These are phyloP conservation scores for Euzophera pinguis DNA, from an alignment of 2,888 invertebrate genomes.

Conservation along the genomic window DNA sequence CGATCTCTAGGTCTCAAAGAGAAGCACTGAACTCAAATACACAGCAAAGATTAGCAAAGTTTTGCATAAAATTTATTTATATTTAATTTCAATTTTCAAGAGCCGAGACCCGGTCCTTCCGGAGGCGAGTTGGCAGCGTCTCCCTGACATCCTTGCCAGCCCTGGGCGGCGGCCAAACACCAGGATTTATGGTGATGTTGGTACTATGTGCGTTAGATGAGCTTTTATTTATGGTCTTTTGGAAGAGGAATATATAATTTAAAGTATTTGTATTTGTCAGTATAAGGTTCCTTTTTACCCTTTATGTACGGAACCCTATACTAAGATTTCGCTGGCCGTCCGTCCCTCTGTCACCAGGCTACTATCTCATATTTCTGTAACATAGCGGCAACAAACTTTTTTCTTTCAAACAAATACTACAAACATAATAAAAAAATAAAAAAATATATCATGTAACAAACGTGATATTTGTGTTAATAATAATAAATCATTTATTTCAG, in stretches of 20 bases:
- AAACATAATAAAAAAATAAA: too few relatives aligned
- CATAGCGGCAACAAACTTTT: too few relatives aligned
- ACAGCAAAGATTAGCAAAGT: not conserved
- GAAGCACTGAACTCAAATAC: not conserved
- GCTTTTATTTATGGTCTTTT: conserved; percentile 3
- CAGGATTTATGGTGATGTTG: conserved; percentile 28
- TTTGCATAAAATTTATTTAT: conserved; percentile 6
- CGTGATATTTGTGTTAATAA: too few relatives aligned
- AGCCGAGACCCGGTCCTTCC: conserved; percentile 26
- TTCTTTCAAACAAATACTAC: too few relatives aligned
- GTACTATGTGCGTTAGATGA: not conserved
- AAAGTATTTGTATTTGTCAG: not conserved
- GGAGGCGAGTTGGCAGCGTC: conserved; percentile 27
- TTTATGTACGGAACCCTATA: too few relatives aligned
- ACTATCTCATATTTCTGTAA: too few relatives aligned
- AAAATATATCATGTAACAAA: too few relatives aligned
- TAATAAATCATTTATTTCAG: too few relatives aligned
- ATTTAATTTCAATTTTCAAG: not conserved
- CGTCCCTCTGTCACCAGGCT: too few relatives aligned
- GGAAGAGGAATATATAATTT: not conserved
- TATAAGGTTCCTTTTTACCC: too few relatives aligned
- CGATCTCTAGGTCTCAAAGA: too few relatives aligned
- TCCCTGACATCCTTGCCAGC: conserved; percentile 19
- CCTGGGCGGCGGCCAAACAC: not conserved
- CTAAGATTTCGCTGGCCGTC: too few relatives aligned